Base-by-base conservation (phyloP, 2,888 invertebrate genomes). In the Apamea crenata region DNA sequence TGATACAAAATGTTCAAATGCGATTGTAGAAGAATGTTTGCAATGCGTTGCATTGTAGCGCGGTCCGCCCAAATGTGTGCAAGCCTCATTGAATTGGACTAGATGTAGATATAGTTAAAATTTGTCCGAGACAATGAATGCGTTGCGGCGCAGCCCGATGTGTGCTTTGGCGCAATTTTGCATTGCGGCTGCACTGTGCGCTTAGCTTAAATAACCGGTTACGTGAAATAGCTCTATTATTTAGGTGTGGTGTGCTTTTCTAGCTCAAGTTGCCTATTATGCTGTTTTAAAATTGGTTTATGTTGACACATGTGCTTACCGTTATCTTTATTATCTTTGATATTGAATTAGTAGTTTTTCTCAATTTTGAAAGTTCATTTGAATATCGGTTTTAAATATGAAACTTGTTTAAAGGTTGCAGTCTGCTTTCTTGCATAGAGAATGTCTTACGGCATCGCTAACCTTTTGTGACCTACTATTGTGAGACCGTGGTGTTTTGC, bases 381-480 rank as follows among this genome's bases (percentile, higher is more conserved):
- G 25, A 72, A 44, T 40, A 25, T 70, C 25, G 6, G 29, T 47
- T 29, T 2, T 29, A 10, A 50, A 67, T 29, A 74, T 71, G 8
- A n/a, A 65, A 74, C 53, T 65, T 53, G 63, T 80, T 80, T 66
- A 70, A 68, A 75, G 72, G 67, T 70, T 67, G 50, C 66, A 10
- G n/a, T 40, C 47, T 50, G 65, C 72, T 79, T 72, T 80, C 69
- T 77, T 73, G 74, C 68, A 66, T 76, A 73, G 63, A 76, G 63
- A 66, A 78, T 77, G 77, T 72, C 81, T 80, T 53, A 59, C 75
- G 36, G 32, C 75, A 76, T 63, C 61, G 67, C 59, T 82, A 74
- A 88, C 81, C 82, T 86, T 83, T 84, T 67, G 77, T 84, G 84
- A 87, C 89, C 87, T 79, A 82, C 87, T 79, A 73, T 82, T 74